Base-by-base conservation (phyloP, 92 coral and sea anemone genomes). In the Siderastrea radians region DNA sequence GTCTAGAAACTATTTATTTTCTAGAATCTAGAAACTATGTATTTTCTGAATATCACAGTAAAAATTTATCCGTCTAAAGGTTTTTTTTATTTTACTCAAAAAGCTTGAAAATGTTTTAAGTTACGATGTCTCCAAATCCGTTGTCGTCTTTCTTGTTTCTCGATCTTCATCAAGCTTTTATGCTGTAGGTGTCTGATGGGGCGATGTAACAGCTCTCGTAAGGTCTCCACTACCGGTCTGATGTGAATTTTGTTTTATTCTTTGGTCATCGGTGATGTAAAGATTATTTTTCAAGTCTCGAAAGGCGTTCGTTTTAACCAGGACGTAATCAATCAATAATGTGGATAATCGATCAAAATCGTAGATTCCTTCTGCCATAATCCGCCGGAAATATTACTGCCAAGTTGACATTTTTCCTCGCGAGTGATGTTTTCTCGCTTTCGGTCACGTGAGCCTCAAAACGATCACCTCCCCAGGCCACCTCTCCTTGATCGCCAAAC, bases 21-120 rank as follows among this genome's bases (percentile, higher is more conserved):
- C 68, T 14, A n/a, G 38, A 6, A 63, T 3, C 15, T 63, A 15
- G 15, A 15, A 15, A 6, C 1, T 15, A 63, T 63, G 68, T 63
- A 63, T n/a, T 63, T 7, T 63, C 68, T 14, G 68, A 63, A 63
- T 63, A 63, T 63, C 68, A 63, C n/a, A 63, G 43, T 63, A 63
- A 63, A 3, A 63, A 63, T 63, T 15, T 63, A 26, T 63, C 68
- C 44, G 43, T 63, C 68, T 15, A 63, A 63, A 63, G 26, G 15
- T 26, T 16, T 26, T 26, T 63, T 3, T 15, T 15, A 15, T 0
- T 63, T 2, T 0, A 3, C 7, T 15, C 4, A 63, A 63, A 43
- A 6, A 26, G 3, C 3, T n/a, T 15, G 68, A 63, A 6, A 63
- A 63, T 15, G 1, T 63, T 15, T 43, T 63, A 11, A 26, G 7